phyloP scores from a whole-genome alignment of 2,797 vertebrate genomes.

The Thunnus albacares region DNA sequence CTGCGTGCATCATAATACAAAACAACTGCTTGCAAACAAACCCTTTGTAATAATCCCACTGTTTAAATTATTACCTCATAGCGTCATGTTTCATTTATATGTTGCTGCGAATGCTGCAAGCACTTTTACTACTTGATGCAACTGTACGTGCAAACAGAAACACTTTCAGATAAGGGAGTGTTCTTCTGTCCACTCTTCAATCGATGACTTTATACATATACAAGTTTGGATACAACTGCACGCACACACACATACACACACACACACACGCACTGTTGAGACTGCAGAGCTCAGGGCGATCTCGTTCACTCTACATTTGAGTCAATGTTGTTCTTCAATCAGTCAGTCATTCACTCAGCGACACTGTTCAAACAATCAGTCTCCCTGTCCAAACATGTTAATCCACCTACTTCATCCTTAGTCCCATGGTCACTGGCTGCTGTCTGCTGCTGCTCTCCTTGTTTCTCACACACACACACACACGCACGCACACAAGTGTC shows the following conservation, averaged over 20 bases:
- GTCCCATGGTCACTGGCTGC: constrained; percentile 60
- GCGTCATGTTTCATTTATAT: constrained; percentile 60
- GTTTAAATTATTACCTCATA: constrained; percentile 26
- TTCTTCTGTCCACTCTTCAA: constrained; percentile 11
- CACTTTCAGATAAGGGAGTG: constrained; percentile 3
- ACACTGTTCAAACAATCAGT: constrained; percentile 78
- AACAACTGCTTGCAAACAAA: constrained; percentile 20
- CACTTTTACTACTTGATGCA: constrained; percentile 44
- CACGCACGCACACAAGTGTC: constrained; percentile 20
- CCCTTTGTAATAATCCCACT: constrained; percentile 1
- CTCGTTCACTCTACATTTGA: constrained; percentile 56
- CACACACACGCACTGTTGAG: neutral
- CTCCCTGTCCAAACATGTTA: constrained; percentile 83
- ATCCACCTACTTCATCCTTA: constrained; percentile 81
- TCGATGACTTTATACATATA: neutral
- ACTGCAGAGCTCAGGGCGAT: constrained; percentile 26
- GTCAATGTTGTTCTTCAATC: constrained; percentile 67
- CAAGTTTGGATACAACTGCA: neutral
- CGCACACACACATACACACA: constrained; percentile 5
- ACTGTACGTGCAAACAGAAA: constrained; percentile 29
- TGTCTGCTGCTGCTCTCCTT: constrained; percentile 26
- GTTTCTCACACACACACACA: constrained; percentile 32
- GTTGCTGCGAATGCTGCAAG: constrained; percentile 17
- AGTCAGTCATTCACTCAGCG: constrained; percentile 60
- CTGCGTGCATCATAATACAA: constrained; percentile 24